Evolutionary conservation across 1,140 invertebrate genomes (phyloP).

Genomic region (Bombus difficillimus): DNA sequence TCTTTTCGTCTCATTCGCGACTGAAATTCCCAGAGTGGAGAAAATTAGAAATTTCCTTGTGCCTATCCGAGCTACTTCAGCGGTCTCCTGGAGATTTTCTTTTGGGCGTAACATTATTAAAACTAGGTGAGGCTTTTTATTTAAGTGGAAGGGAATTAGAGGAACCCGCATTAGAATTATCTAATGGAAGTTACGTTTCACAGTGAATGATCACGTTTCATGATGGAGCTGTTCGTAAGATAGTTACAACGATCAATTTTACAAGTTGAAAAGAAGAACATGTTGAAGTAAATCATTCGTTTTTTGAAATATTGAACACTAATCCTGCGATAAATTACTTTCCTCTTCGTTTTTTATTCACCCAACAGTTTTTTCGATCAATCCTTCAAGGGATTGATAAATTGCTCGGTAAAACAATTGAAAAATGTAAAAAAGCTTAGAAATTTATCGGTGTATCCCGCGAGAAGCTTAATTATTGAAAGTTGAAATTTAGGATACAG

Average conservation of each 20-base stretch:
- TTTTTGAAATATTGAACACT: no score
- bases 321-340: no score
- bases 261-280: no score
- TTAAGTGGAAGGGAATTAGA: not conserved
- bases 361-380: no score
- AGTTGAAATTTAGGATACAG: no score
- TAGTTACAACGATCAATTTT: not conserved
- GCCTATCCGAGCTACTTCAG: not conserved
- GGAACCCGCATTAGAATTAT: not conserved
- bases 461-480: no score
- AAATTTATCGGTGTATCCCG: no score
- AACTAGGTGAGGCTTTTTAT: not conserved
- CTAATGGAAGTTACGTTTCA: not conserved
- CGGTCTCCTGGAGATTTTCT: not conserved
- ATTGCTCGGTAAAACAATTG: no score
- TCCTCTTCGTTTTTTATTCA: no score
- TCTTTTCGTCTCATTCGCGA: not conserved
- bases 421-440: no score
- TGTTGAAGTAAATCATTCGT: no score
- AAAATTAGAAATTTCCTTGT: conserved; percentile 8
- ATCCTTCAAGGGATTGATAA: no score
- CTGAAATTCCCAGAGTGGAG: not conserved
- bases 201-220: not conserved
- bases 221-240: not conserved
- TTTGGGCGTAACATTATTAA: not conserved